phyloP scores from a whole-genome alignment of 2,888 invertebrate genomes.

The Eledone cirrhosa region DNA sequence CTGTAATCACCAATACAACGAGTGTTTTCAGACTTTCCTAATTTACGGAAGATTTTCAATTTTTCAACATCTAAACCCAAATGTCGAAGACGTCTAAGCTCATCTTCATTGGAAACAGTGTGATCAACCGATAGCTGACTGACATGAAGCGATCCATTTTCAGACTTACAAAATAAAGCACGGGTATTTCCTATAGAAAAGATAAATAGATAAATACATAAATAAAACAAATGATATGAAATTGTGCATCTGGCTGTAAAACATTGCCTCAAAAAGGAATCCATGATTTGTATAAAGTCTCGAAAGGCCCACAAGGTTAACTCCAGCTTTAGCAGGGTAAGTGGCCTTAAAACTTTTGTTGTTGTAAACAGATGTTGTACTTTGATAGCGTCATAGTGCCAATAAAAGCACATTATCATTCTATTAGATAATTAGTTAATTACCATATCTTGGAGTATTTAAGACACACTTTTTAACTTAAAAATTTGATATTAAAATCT shows the following conservation, averaged over 20 bases:
- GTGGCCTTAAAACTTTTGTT: too few species aligned
- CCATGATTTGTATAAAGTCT: too few species aligned
- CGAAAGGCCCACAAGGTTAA: too few species aligned
- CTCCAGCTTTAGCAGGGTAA: too few species aligned
- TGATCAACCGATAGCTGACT: slow-evolving; percentile 86
- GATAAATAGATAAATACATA: not conserved
- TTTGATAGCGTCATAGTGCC: too few species aligned
- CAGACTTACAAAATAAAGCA: slow-evolving; percentile 82
- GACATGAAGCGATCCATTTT: slow-evolving; percentile 82
- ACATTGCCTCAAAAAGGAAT: too few species aligned
- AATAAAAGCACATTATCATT: too few species aligned
- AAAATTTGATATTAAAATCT: too few species aligned
- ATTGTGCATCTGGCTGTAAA: not conserved
- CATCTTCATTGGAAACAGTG: slow-evolving; percentile 85
- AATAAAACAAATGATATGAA: not conserved
- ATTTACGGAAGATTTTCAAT: slow-evolving; percentile 73
- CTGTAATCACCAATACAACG: slow-evolving; percentile 87
- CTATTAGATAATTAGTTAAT: too few species aligned
- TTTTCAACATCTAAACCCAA: slow-evolving; percentile 79
- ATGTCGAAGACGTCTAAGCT: slow-evolving; percentile 79
- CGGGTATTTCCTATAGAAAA: slow-evolving; percentile 73
- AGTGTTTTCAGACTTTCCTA: slow-evolving; percentile 79
- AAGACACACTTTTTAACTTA: too few species aligned
- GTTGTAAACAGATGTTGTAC: too few species aligned
- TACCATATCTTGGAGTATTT: too few species aligned